Conservation (phyloP, 1,140 invertebrate genomes). For the Drosophila ohnishii region DNA sequence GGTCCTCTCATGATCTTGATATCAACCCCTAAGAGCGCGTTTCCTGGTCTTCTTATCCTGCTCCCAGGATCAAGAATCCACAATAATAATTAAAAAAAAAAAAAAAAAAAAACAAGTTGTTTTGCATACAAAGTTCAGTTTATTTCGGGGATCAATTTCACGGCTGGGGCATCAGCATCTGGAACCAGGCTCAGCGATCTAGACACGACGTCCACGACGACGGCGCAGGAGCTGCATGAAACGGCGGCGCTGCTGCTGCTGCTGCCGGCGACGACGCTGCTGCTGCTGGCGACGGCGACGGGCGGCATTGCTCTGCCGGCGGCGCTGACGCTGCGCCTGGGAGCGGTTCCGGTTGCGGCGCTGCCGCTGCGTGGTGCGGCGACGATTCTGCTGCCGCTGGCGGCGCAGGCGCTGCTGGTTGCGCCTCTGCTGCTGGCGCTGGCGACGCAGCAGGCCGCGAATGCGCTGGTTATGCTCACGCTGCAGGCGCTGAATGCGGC, state of each 20-base stretch:
- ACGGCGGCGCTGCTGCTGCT: constrained; percentile 39
- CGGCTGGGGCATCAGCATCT: not conserved
- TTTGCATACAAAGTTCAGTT: constrained; percentile 29
- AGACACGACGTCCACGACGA: constrained; percentile 47
- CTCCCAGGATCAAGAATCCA: not conserved
- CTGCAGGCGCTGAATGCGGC: constrained; percentile 63
- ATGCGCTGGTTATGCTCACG: constrained; percentile 61
- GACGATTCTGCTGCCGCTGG: constrained; percentile 39
- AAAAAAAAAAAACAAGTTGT: not conserved
- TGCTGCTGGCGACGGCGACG: constrained; percentile 48
- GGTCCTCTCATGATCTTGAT: not conserved
- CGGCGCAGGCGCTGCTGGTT: constrained; percentile 37
- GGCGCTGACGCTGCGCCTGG: constrained; percentile 45
- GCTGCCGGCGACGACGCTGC: constrained; percentile 26
- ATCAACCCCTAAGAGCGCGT: not conserved
- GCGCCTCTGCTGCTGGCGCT: constrained; percentile 50
- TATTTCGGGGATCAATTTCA: constrained; percentile 5
- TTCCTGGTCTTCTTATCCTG: not conserved
- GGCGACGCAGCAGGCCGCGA: constrained; percentile 48
- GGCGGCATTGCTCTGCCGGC: constrained; percentile 26
- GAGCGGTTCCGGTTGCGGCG: constrained; percentile 58
- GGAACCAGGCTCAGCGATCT: constrained; percentile 2
- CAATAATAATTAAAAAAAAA: not conserved
- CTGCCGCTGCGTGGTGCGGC: constrained; percentile 26
- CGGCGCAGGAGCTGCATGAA: constrained; percentile 36